Evolutionary conservation across 2,797 vertebrate genomes (phyloP), one percentile per base, ranked within the genome.

Genomic region (Leuciscus waleckii): DNA sequence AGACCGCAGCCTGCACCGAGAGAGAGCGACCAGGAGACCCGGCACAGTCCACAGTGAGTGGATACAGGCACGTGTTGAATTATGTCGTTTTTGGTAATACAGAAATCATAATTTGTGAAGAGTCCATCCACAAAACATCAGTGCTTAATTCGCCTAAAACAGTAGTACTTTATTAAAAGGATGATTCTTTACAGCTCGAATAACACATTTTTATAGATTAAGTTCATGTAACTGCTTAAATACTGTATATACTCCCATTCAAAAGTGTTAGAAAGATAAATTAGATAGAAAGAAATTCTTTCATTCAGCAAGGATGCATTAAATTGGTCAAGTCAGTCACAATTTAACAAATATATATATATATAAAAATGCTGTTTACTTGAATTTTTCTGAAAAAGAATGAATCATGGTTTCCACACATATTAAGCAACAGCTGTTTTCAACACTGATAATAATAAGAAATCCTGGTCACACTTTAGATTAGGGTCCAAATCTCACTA

Each of bases 21-120:
- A 56, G 82, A 79, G 49, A 83, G n/a, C 10, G 19, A 39, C 43
- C 71, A 26, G 43, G 63, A 84, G 49, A 61, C 35, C 19, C 3
- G 7, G 5, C 26, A 73, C 35, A 49, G 77, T 63, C 39, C 29
- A 63, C 68, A 23, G 83, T 85, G 16, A 85, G 76, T 73, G n/a
- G 19, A 56, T 13, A 7, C 26, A 16, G 5, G 1, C 32, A 26
- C 7, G 0, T 16, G 7, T 39, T 26, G 23, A 61, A 78, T 41
- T 56, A 19, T 8, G 71, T 14, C 2, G 6, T 35, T 73, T 46
- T 37, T 56, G 1, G 49, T 37, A 37, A 23, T 21, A 23, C 46
- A 75, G 29, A 77, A 58, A 56, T 54, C 29, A 37, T 37, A 37
- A 37, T 56, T 58, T 76, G 51, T 76, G 19, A 56, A 13, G 54